Conservation (phyloP, 2,888 invertebrate species). For the Yponomeuta sedellus region DNA sequence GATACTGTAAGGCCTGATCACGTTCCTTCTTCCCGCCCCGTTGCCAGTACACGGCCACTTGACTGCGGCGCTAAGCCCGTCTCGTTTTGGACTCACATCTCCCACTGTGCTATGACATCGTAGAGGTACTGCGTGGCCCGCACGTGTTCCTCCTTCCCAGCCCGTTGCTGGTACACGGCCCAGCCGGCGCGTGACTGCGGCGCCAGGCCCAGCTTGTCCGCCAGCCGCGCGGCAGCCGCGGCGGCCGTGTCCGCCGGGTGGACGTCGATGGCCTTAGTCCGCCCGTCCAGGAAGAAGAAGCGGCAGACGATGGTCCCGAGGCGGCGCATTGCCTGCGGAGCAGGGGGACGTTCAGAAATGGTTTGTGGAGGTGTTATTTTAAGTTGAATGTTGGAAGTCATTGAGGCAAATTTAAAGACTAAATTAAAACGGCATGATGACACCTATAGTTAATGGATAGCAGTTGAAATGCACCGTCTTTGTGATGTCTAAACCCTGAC, state of each 20-base stretch:
- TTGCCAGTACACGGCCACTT: constrained; percentile 80
- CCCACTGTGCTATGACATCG: constrained; percentile 96
- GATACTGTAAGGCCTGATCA: constrained; percentile 93
- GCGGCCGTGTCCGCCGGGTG: constrained; percentile 96
- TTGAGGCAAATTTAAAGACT: too few species aligned
- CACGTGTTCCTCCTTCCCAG: constrained; percentile 92
- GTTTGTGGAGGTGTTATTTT: too few species aligned
- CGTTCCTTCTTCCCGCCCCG: constrained; percentile 82
- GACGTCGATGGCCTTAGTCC: constrained; percentile 96
- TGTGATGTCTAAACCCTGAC: too few species aligned
- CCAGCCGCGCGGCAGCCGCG: constrained; percentile 91
- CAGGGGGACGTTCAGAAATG: background rate
- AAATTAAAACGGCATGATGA: too few species aligned
- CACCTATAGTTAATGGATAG: too few species aligned
- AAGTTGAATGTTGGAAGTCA: too few species aligned
- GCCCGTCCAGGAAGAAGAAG: constrained; percentile 95
- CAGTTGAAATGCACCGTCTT: too few species aligned
- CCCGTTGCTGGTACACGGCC: constrained; percentile 94
- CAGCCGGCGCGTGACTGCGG: constrained; percentile 88
- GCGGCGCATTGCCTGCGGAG: constrained; percentile 89
- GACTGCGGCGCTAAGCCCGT: constrained; percentile 76
- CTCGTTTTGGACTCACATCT: constrained; percentile 85
- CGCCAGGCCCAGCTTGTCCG: constrained; percentile 89
- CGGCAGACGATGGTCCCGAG: constrained; percentile 94
- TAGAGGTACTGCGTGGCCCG: constrained; percentile 94